Conservation (phyloP, 37 sponge, comb jelly and placozoan species). For the Corticium candelabrum region DNA sequence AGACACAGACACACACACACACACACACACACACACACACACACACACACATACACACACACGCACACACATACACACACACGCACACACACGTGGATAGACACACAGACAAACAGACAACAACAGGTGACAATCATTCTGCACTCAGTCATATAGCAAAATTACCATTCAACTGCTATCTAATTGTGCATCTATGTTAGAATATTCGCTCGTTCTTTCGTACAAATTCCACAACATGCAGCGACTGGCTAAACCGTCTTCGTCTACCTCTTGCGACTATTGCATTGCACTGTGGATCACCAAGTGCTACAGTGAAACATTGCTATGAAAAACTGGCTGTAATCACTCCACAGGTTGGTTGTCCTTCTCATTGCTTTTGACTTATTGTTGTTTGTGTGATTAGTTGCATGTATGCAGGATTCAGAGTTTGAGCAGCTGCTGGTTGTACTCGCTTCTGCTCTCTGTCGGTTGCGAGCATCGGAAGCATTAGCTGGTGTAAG, state of each 20-base stretch:
- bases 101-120: no score
- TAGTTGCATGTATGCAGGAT: no score
- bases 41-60: no score
- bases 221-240: conserved; percentile 74
- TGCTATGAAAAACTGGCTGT: conserved; percentile 53
- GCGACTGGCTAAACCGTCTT: conserved; percentile 71
- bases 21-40: no score
- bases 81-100: no score
- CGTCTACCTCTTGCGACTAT: conserved; percentile 68
- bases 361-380: no score
- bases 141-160: no score
- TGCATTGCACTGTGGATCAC: conserved; percentile 71
- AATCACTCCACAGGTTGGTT: background rate
- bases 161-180: no score
- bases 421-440: background rate
- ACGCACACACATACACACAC: no score
- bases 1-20: no score
- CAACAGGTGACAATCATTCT: no score
- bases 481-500: background rate
- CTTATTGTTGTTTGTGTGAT: no score
- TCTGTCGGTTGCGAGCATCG: background rate
- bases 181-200: background rate
- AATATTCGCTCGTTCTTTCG: conserved; percentile 54
- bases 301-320: conserved; percentile 64
- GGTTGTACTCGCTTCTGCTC: background rate